Conservation (phyloP, 2,797 vertebrate species). For the Myotis daubentonii region DNA sequence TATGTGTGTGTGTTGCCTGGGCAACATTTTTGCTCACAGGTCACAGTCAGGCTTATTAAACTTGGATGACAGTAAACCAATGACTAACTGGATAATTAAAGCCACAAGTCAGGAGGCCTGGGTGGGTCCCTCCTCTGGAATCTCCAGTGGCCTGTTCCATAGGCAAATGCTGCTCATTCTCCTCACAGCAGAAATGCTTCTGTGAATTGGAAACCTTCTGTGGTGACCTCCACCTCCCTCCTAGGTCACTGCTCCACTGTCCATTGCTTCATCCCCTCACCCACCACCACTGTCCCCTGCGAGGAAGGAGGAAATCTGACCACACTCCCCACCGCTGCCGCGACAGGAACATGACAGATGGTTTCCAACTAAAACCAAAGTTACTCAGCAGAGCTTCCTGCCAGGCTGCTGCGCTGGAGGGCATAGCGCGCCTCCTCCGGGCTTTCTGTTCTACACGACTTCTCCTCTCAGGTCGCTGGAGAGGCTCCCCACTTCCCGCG, state of each 20-base stretch:
- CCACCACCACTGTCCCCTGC: background rate
- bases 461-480: background rate
- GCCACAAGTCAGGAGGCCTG: slow-evolving; percentile 43
- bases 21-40: background rate
- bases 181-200: background rate
- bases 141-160: background rate
- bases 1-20: background rate
- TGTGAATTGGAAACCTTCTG: background rate
- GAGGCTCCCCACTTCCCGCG: background rate
- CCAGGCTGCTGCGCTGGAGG: background rate
- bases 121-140: background rate
- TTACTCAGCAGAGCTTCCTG: slow-evolving; percentile 67
- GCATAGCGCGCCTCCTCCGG: fast-evolving
- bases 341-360: background rate
- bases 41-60: slow-evolving; percentile 59
- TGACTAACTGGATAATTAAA: slow-evolving; percentile 66
- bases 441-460: background rate
- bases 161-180: background rate
- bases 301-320: slow-evolving; percentile 36
- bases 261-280: background rate
- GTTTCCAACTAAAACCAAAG: slow-evolving; percentile 60
- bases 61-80: slow-evolving; percentile 59
- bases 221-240: background rate
- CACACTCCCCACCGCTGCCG: background rate
- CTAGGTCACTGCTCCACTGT: background rate